A percentile compares a stretch with the other conserved stretches of the same genome.
phyloP scores from a whole-genome alignment of 2,888 invertebrate genomes.

The Ctenicera cuprea region DNA sequence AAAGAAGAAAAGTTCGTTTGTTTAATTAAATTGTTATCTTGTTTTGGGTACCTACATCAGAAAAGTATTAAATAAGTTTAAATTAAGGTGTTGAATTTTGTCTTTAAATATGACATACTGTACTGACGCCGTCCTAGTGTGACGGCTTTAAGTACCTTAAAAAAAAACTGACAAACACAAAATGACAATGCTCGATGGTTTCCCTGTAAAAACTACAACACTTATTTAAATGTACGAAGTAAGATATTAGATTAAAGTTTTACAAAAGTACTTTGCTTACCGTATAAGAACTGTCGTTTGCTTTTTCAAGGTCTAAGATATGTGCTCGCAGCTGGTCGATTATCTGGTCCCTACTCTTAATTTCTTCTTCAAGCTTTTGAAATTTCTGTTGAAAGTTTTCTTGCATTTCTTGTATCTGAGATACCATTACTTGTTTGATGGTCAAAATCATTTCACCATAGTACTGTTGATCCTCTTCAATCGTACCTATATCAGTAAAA shows the following conservation, averaged over 20 bases:
- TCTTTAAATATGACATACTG: too few relatives aligned
- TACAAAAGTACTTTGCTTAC: too few relatives aligned
- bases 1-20: background rate
- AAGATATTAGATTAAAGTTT: too few relatives aligned
- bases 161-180: too few relatives aligned
- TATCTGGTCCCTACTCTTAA: slow-evolving; percentile 87
- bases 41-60: background rate
- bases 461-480: slow-evolving; percentile 85
- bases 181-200: too few relatives aligned
- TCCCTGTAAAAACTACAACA: too few relatives aligned
- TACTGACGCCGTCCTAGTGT: too few relatives aligned
- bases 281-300: slow-evolving; percentile 68
- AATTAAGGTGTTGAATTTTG: background rate
- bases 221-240: too few relatives aligned
- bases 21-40: background rate
- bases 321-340: slow-evolving; percentile 85
- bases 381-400: slow-evolving; percentile 84
- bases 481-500: slow-evolving; percentile 73
- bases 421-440: slow-evolving; percentile 88
- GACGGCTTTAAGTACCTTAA: too few relatives aligned
- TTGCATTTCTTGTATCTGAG: slow-evolving; percentile 82
- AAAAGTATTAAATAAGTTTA: background rate
- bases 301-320: slow-evolving; percentile 80
- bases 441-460: slow-evolving; percentile 85
- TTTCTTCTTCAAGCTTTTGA: slow-evolving; percentile 85